Evolutionary conservation across 2,113 vertebrate species (phyloP).

Genomic region (Murina feae): DNA sequence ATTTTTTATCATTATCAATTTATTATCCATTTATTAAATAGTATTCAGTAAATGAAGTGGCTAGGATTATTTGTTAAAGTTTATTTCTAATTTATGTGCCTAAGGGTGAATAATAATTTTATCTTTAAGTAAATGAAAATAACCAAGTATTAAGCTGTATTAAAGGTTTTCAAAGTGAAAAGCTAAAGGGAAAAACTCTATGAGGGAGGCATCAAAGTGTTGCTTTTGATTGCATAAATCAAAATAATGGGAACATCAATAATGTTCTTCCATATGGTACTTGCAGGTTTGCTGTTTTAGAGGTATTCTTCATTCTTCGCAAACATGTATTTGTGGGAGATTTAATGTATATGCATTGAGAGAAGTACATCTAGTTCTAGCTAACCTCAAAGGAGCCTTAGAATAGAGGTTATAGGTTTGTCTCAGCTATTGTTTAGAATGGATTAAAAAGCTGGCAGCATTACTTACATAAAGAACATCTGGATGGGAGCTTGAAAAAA

Average conservation of each 20-base stretch:
- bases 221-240: slow-evolving; percentile 71
- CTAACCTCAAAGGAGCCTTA: neutral
- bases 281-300: slow-evolving; percentile 73
- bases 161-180: neutral
- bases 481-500: neutral
- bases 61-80: neutral
- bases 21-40: neutral
- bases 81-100: neutral
- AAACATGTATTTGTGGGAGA: slow-evolving; percentile 45
- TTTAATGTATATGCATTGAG: neutral
- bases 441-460: neutral
- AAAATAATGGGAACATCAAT: slow-evolving; percentile 59
- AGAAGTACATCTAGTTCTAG: neutral
- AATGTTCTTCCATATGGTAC: slow-evolving; percentile 77
- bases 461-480: neutral
- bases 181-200: slow-evolving; percentile 59
- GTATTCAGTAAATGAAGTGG: neutral
- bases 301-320: slow-evolving; percentile 72
- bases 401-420: neutral
- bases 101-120: slow-evolving; percentile 3
- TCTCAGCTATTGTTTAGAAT: neutral
- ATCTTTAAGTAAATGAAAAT: neutral
- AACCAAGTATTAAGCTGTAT: neutral
- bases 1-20: neutral
- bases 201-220: slow-evolving; percentile 67